A percentile compares a stretch with the other conserved stretches of the same genome.
phyloP scores from a whole-genome alignment of 1,140 invertebrate genomes.

The Bombus haemorrhoidalis region DNA sequence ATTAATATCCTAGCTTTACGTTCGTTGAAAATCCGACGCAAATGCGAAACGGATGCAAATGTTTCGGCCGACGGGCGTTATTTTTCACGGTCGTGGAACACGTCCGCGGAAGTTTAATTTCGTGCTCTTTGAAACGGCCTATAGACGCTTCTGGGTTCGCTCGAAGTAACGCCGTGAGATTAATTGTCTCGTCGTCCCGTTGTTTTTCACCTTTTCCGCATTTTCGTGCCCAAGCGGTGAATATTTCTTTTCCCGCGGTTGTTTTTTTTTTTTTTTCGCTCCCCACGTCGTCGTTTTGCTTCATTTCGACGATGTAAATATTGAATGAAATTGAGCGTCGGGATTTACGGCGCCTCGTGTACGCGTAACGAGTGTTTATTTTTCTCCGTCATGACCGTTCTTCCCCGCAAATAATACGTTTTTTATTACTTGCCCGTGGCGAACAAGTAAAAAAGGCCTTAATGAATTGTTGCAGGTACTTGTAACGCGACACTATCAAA shows the following conservation, averaged over 20 bases:
- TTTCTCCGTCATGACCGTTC: neutral
- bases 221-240: too few species aligned
- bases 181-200: slow-evolving; percentile 23
- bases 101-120: slow-evolving; percentile 26
- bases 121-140: neutral
- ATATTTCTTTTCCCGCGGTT: too few species aligned
- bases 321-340: slow-evolving; percentile 40
- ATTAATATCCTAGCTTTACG: neutral
- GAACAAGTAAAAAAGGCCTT: neutral
- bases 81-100: slow-evolving; percentile 18
- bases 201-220: neutral
- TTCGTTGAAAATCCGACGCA: neutral
- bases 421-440: slow-evolving; percentile 5
- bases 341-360: slow-evolving; percentile 1
- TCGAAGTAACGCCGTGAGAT: slow-evolving; percentile 32
- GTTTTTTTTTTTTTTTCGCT: too few species aligned
- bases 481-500: neutral
- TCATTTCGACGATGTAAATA: slow-evolving; percentile 24
- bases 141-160: neutral
- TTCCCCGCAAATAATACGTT: slow-evolving; percentile 34
- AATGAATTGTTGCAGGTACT: neutral
- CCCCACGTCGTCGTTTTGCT: neutral
- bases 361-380: slow-evolving; percentile 38
- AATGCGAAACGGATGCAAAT: too few species aligned
- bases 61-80: neutral